Percentiles rank a stretch among this genome's conserved stretches.
These are phyloP conservation scores for Caenorhabditis inopinata DNA, from an alignment of 1,140 invertebrate species.

Conservation along the genomic window DNA sequence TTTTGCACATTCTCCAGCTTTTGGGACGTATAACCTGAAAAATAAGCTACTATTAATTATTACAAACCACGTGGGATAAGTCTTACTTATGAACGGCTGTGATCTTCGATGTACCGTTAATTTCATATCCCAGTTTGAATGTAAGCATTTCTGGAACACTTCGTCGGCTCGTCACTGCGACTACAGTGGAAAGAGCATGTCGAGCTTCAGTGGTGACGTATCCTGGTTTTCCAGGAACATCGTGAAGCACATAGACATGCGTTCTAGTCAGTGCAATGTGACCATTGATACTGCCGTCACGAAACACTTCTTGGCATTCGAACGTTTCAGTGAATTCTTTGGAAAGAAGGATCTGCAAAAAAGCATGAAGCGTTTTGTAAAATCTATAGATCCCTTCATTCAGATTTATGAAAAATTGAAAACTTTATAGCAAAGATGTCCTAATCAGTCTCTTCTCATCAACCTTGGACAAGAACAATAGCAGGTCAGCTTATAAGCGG, in stretches of 20 bases:
- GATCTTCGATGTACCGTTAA: constrained; percentile 74
- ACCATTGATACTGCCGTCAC: constrained; percentile 70
- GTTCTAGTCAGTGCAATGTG: constrained; percentile 83
- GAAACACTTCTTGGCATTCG: constrained; percentile 84
- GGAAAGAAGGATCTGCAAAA: constrained; percentile 16
- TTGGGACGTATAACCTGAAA: constrained; percentile 79
- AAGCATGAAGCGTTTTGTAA: neutral
- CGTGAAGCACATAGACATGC: constrained; percentile 82
- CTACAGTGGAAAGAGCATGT: constrained; percentile 81
- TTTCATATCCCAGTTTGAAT: constrained; percentile 83
- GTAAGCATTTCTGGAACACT: constrained; percentile 89
- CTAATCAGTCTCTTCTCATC: too few species aligned
- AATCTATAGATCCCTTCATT: too few species aligned
- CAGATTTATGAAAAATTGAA: too few species aligned
- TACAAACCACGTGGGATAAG: neutral
- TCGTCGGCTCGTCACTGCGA: constrained; percentile 93
- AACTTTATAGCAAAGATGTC: too few species aligned
- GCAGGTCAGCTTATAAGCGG: too few species aligned
- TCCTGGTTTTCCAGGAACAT: constrained; percentile 74
- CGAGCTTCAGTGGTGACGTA: constrained; percentile 81
- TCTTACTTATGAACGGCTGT: constrained; percentile 77
- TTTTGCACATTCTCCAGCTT: constrained; percentile 85
- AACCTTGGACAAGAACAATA: too few species aligned
- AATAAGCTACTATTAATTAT: neutral
- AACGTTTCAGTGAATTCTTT: constrained; percentile 79